A percentile compares a stretch with the other conserved stretches of the same genome.
These are phyloP conservation scores for Blomia tropicalis DNA, from an alignment of 2,888 invertebrate species.

Conservation along the genomic window DNA sequence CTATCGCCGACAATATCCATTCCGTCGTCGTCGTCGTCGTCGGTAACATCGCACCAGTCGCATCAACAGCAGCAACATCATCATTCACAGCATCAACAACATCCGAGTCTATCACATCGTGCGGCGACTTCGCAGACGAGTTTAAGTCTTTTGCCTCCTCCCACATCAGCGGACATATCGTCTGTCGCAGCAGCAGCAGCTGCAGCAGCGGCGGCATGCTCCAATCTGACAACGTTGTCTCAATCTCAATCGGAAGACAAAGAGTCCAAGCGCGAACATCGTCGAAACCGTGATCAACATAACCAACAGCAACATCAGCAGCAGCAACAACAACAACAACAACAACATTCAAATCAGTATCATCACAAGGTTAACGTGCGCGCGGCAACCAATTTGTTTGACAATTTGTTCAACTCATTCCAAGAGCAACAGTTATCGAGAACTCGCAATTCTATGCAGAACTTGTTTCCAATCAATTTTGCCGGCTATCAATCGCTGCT, in stretches of 20 bases:
- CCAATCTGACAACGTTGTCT: background rate
- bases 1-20: background rate
- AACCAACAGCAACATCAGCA: too few relatives aligned
- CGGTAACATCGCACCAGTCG: background rate
- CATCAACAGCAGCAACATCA: too few relatives aligned
- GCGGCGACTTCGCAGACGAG: background rate
- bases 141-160: background rate
- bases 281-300: background rate
- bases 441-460: slow-evolving; percentile 3
- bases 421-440: background rate
- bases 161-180: background rate
- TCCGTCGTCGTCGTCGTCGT: background rate
- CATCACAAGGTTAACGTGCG: background rate
- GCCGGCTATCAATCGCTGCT: slow-evolving; percentile 11
- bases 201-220: background rate
- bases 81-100: background rate
- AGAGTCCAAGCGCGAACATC: background rate
- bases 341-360: too few relatives aligned
- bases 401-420: background rate
- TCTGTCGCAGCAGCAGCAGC: too few relatives aligned
- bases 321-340: too few relatives aligned
- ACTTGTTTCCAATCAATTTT: slow-evolving; percentile 5
- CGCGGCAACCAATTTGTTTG: background rate
- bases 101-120: background rate
- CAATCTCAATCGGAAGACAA: background rate